These are phyloP conservation scores for Choloepus didactylus DNA, from an alignment of 2,797 vertebrate species.

Conservation along the genomic window DNA sequence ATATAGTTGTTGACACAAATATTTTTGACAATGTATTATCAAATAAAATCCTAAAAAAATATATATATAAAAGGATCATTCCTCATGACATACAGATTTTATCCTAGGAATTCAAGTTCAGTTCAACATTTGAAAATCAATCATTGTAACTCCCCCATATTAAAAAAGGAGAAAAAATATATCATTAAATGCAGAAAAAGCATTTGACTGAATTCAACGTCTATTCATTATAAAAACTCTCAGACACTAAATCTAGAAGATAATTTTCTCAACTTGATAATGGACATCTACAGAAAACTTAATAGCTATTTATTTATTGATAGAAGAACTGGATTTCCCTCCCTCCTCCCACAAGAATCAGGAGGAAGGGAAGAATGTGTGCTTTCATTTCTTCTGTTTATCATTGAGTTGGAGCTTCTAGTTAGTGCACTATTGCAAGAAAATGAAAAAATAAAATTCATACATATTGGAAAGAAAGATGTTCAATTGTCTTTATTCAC, in stretches of 20 bases:
- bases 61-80: conserved; percentile 23
- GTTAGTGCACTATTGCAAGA: background rate
- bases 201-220: background rate
- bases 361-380: background rate
- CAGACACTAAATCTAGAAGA: background rate
- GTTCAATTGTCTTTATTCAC: background rate
- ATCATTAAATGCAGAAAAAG: background rate
- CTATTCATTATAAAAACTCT: background rate
- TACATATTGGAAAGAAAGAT: background rate
- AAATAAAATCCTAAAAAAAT: conserved; percentile 33
- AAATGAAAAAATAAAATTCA: background rate
- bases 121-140: conserved; percentile 58
- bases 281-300: background rate
- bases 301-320: background rate
- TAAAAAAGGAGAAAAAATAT: conserved; percentile 36
- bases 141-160: background rate
- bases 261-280: background rate
- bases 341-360: background rate
- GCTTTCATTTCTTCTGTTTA: background rate
- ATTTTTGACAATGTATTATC: background rate
- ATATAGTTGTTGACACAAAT: background rate
- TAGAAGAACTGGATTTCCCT: background rate
- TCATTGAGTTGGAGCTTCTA: background rate
- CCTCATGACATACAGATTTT: background rate
- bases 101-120: conserved; percentile 42